Conservation (phyloP, 1,140 invertebrate species). For the Ostrea edulis region DNA sequence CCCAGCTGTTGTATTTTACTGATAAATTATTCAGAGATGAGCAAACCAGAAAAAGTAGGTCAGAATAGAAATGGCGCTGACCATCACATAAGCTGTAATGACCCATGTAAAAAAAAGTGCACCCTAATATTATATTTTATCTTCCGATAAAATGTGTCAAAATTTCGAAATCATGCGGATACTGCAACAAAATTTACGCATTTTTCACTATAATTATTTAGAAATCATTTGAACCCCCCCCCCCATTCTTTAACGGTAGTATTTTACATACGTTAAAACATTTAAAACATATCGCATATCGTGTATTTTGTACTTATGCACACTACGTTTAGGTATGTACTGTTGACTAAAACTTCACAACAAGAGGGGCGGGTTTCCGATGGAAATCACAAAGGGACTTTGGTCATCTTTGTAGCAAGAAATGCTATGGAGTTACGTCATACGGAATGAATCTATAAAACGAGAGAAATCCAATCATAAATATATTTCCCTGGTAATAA, state of each 20-base stretch:
- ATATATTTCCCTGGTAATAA: constrained; percentile 45
- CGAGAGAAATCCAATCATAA: constrained; percentile 31
- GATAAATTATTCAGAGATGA: constrained; percentile 39
- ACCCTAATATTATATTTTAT: neutral
- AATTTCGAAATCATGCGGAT: too few relatives aligned
- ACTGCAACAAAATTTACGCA: too few relatives aligned
- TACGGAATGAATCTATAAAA: constrained; percentile 7
- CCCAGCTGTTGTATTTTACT: constrained; percentile 38
- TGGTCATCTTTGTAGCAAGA: neutral
- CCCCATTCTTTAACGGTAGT: too few relatives aligned
- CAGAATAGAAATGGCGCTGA: constrained; percentile 22
- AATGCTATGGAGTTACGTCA: neutral
- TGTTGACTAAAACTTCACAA: too few relatives aligned
- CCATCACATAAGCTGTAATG: neutral
- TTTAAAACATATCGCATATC: too few relatives aligned
- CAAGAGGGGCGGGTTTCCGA: neutral
- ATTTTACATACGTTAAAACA: too few relatives aligned
- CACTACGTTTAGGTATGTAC: too few relatives aligned
- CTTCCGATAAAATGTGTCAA: neutral
- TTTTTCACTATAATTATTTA: too few relatives aligned
- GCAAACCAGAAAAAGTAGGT: neutral
- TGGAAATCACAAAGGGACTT: neutral
- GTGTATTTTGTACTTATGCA: too few relatives aligned
- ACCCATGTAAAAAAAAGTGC: neutral
- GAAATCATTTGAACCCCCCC: too few relatives aligned